These are phyloP conservation scores for Panthera tigris DNA, from an alignment of 2,113 vertebrate genomes.

Conservation along the genomic window DNA sequence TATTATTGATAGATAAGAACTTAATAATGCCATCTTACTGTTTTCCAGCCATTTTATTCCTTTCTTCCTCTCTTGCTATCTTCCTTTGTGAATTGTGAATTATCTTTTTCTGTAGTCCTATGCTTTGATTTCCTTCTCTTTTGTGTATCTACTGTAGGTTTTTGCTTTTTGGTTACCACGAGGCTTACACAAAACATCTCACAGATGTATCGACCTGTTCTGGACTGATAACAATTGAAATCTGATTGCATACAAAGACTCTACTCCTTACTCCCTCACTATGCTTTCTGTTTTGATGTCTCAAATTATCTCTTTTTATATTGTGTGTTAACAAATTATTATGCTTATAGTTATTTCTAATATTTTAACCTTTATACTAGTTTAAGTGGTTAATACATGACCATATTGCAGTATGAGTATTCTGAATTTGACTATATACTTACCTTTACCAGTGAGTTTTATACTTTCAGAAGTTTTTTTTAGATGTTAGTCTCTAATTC, in stretches of 20 bases:
- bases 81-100: neutral
- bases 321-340: neutral
- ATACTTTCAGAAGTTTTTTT: neutral
- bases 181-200: neutral
- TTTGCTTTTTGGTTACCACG: neutral
- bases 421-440: neutral
- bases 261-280: neutral
- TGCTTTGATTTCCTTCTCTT: neutral
- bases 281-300: neutral
- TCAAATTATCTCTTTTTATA: neutral
- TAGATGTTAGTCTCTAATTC: too few relatives aligned
- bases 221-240: neutral
- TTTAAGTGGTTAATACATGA: neutral
- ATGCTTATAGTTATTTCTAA: neutral
- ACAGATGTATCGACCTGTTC: neutral
- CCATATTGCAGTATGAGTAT: neutral
- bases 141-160: neutral
- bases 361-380: neutral
- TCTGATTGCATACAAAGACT: neutral
- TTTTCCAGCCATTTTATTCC: neutral
- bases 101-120: neutral
- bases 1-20: neutral
- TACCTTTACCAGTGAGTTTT: neutral
- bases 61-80: neutral
- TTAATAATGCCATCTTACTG: neutral